phyloP scores from a whole-genome alignment of 2,797 vertebrate species.

The Anomalospiza imberbis region DNA sequence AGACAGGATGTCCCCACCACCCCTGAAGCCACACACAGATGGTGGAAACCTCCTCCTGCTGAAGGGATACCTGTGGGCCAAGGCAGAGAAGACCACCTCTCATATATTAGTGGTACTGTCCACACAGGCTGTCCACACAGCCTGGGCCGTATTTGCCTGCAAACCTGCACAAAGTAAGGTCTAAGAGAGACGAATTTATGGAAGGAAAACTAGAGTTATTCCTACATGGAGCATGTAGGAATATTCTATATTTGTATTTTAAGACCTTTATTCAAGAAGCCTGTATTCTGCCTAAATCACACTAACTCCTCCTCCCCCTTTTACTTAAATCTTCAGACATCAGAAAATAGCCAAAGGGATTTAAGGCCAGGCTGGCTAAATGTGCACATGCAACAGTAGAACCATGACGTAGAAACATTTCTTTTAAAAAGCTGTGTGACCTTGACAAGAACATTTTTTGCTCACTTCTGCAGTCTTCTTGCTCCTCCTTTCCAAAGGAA shows the following conservation, averaged over 20 bases:
- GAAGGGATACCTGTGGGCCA: neutral
- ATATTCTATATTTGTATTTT: neutral
- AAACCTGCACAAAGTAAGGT: neutral
- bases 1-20: fast-evolving
- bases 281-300: neutral
- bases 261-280: neutral
- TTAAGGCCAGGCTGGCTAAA: neutral
- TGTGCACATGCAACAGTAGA: neutral
- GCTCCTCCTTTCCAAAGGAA: neutral
- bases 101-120: fast-evolving
- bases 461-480: neutral
- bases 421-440: neutral
- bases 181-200: neutral
- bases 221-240: neutral
- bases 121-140: neutral
- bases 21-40: neutral
- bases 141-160: neutral
- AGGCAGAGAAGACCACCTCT: neutral
- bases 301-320: neutral
- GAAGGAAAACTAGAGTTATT: neutral
- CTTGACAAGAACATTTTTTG: neutral
- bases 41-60: neutral
- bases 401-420: neutral
- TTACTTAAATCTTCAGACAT: neutral
- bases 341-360: neutral